These are phyloP conservation scores for Phrynocephalus forsythii DNA, from an alignment of 2,797 vertebrate species.

Conservation along the genomic window DNA sequence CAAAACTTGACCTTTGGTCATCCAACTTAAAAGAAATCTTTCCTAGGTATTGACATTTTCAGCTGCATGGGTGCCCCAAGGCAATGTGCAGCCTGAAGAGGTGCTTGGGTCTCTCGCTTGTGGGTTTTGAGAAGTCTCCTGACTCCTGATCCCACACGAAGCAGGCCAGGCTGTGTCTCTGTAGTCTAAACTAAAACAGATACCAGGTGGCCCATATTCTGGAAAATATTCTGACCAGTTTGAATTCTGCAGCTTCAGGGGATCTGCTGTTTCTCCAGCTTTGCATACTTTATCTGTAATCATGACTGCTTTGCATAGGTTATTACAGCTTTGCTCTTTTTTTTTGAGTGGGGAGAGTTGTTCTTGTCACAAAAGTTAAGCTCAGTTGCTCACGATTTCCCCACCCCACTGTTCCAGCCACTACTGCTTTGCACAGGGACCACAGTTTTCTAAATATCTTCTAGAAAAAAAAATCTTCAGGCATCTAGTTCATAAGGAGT, in stretches of 20 bases:
- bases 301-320: not conserved
- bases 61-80: not conserved
- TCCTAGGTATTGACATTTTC: not conserved
- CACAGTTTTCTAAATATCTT: not conserved
- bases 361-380: not conserved
- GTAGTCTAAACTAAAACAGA: not conserved
- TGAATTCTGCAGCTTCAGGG: too few species aligned
- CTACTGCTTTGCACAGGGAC: not conserved
- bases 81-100: not conserved
- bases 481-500: not conserved
- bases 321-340: not conserved
- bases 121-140: not conserved
- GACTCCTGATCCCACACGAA: not conserved
- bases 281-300: not conserved
- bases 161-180: not conserved
- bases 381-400: not conserved
- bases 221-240: not conserved
- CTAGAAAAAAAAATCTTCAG: not conserved
- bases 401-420: too few species aligned
- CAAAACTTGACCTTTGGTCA: too few species aligned
- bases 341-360: too few species aligned
- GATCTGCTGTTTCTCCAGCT: not conserved
- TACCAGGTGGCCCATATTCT: not conserved
- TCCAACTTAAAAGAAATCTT: not conserved
- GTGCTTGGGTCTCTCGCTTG: not conserved